A percentile compares a stretch with the other conserved stretches of the same genome.
phyloP scores from a whole-genome alignment of 2,888 invertebrate species.

The Gari tellinella region DNA sequence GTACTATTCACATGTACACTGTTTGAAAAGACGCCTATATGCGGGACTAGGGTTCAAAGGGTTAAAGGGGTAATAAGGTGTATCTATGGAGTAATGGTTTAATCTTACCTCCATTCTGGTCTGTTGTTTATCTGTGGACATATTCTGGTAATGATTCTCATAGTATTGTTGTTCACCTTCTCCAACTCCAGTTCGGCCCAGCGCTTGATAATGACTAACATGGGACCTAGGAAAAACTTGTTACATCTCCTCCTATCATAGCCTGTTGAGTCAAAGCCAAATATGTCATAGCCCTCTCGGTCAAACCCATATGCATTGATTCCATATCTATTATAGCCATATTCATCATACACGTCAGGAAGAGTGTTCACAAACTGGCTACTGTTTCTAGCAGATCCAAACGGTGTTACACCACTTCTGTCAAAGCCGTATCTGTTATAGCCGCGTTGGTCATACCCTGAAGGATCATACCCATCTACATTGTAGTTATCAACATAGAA shows the following conservation, averaged over 20 bases:
- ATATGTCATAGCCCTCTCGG: slow-evolving; percentile 79
- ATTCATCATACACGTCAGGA: slow-evolving; percentile 65
- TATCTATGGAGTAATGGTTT: background rate
- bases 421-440: slow-evolving; percentile 82
- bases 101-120: slow-evolving; percentile 64
- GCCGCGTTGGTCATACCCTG: slow-evolving; percentile 79
- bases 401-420: slow-evolving; percentile 74
- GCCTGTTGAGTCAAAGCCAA: slow-evolving; percentile 80
- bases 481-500: slow-evolving; percentile 79
- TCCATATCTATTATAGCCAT: slow-evolving; percentile 78
- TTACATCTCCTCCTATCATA: slow-evolving; percentile 78
- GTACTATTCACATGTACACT: too few species aligned
- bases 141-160: slow-evolving; percentile 69
- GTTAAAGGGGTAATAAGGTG: too few species aligned
- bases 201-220: slow-evolving; percentile 77
- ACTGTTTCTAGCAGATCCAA: slow-evolving; percentile 74
- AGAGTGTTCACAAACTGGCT: slow-evolving; percentile 50
- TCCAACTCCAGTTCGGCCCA: slow-evolving; percentile 71
- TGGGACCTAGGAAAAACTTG: slow-evolving; percentile 78
- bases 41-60: too few species aligned
- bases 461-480: slow-evolving; percentile 79
- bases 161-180: slow-evolving; percentile 60
- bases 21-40: too few species aligned
- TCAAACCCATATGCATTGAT: slow-evolving; percentile 79
- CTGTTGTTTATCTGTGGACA: slow-evolving; percentile 71